These are phyloP conservation scores for Cylas formicarius DNA, from an alignment of 1,140 invertebrate species.

Conservation along the genomic window DNA sequence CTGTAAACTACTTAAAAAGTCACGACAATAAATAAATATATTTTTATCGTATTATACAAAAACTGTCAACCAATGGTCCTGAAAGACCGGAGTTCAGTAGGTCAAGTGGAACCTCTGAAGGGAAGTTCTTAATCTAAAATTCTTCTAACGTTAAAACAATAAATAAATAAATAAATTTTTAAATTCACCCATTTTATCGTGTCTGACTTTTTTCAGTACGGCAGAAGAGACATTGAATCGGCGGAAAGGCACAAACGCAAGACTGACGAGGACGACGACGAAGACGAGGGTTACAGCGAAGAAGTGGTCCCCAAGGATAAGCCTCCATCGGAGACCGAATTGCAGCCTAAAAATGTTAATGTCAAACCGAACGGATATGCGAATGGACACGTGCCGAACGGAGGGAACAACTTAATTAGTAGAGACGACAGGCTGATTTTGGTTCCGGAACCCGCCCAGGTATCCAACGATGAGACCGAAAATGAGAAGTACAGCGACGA, in stretches of 20 bases:
- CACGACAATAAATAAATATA: no score
- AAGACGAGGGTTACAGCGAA: constrained; percentile 38
- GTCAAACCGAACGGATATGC: constrained; percentile 24
- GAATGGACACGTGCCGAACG: constrained; percentile 37
- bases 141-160: no score
- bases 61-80: no score
- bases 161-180: no score
- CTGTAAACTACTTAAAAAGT: no score
- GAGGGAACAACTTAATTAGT: constrained; percentile 33
- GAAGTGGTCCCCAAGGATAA: constrained; percentile 9
- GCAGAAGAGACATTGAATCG: constrained; percentile 69
- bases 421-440: constrained; percentile 56
- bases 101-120: no score
- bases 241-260: constrained; percentile 50
- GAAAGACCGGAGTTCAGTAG: no score
- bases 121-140: no score
- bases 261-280: constrained; percentile 45
- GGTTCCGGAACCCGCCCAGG: constrained; percentile 48
- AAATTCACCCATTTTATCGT: no score
- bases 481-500: constrained; percentile 30
- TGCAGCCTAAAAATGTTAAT: constrained; percentile 10
- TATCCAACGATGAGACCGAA: constrained; percentile 29
- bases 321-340: constrained; percentile 5
- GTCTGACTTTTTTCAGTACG: constrained; percentile 59
- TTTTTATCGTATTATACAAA: no score